Conservation (phyloP, 2,113 vertebrate genomes). For the Cyphomyrus discorhynchus region DNA sequence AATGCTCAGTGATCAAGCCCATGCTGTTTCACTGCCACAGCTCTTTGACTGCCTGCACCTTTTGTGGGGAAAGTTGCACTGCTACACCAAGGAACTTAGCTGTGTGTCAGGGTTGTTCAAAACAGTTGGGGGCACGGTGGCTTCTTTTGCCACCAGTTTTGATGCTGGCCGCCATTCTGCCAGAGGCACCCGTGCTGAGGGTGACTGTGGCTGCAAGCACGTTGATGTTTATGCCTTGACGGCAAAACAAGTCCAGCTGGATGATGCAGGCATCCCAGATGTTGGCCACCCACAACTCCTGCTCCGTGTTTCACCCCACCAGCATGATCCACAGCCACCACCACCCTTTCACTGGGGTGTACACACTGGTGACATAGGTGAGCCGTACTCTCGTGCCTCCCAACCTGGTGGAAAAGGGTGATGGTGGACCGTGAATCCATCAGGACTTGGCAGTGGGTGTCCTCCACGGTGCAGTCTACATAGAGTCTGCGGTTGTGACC, state of each 20-base stretch:
- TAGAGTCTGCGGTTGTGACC: not conserved
- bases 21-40: not conserved
- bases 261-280: not conserved
- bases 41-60: not conserved
- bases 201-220: not conserved
- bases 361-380: not conserved
- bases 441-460: not conserved
- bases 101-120: not conserved
- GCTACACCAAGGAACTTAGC: too few species aligned
- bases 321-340: not conserved
- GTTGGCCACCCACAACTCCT: not conserved
- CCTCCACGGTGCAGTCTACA: not conserved
- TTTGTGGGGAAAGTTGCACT: not conserved
- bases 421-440: not conserved
- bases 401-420: not conserved
- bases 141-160: not conserved
- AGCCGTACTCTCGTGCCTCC: not conserved
- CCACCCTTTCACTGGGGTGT: not conserved
- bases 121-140: not conserved
- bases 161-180: not conserved
- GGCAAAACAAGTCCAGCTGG: not conserved
- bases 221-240: not conserved
- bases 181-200: not conserved
- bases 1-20: not conserved
- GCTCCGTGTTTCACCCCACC: not conserved